A percentile compares a stretch with the other conserved stretches of the same genome.
These are phyloP conservation scores for Brachypodius melanocephalos DNA, from an alignment of 2,113 vertebrate species.

Conservation along the genomic window DNA sequence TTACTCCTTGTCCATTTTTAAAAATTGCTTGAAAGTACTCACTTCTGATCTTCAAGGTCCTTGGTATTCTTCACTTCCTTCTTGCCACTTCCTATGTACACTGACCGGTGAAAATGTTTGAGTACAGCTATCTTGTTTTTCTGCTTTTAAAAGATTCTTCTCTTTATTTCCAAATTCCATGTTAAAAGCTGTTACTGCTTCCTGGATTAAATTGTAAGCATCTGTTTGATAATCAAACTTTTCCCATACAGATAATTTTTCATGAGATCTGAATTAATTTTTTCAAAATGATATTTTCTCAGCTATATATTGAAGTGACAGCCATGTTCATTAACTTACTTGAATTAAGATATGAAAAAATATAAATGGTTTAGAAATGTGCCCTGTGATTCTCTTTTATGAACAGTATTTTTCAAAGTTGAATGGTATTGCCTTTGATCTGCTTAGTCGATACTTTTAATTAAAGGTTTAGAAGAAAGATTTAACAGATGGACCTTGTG, in stretches of 20 bases:
- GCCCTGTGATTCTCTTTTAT: background rate
- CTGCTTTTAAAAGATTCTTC: background rate
- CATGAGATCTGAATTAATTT: background rate
- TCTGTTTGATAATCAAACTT: background rate
- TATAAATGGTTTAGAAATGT: background rate
- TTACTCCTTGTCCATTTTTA: background rate
- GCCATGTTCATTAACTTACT: background rate
- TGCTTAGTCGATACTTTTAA: background rate
- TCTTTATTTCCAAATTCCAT: background rate
- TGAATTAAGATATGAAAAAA: background rate
- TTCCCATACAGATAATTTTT: background rate
- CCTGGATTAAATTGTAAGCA: background rate
- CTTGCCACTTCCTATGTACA: background rate
- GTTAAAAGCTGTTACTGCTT: background rate
- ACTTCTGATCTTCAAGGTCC: background rate
- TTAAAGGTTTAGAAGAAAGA: background rate
- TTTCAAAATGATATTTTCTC: fast-evolving
- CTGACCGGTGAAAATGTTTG: background rate
- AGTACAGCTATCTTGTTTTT: background rate
- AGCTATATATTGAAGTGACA: background rate
- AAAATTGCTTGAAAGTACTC: background rate
- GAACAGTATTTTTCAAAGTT: background rate
- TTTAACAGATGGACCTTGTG: background rate
- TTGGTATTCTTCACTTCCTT: background rate
- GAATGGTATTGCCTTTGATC: background rate